Evolutionary conservation across 2,888 invertebrate species (phyloP).

Genomic region (Mallateleia sp.): DNA sequence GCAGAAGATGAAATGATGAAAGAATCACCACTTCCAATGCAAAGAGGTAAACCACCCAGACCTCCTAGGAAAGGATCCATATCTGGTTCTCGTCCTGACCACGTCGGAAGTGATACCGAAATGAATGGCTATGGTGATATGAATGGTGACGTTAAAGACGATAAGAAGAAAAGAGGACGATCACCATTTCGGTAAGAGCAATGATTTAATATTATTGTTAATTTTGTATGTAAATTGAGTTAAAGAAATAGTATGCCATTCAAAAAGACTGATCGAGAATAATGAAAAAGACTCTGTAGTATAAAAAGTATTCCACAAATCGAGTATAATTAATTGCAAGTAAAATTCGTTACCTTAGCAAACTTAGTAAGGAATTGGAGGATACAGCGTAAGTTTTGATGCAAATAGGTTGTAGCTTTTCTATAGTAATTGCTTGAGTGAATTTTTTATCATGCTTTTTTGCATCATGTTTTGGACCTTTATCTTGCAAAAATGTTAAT

Average conservation of each 20-base stretch:
- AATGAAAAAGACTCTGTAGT: not conserved
- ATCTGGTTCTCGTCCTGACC: conserved; percentile 90
- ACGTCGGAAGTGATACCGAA: conserved; percentile 94
- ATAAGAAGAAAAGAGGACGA: conserved; percentile 95
- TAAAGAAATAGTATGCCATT: not conserved
- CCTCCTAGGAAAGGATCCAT: conserved; percentile 94
- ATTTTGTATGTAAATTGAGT: not conserved
- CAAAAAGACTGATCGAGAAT: not conserved
- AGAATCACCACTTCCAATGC: conserved; percentile 89
- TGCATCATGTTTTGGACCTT: conserved; percentile 5
- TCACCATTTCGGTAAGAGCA: conserved; percentile 95
- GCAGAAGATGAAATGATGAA: conserved; percentile 93
- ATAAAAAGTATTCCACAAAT: conserved; percentile 20
- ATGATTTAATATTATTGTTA: not conserved
- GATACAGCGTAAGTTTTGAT: conserved; percentile 86
- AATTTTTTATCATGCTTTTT: conserved; percentile 22
- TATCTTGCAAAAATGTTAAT: conserved; percentile 22
- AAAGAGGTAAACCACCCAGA: conserved; percentile 91
- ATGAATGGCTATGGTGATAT: conserved; percentile 93
- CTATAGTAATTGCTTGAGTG: conserved; percentile 46
- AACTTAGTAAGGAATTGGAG: conserved; percentile 88
- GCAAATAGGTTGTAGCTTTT: conserved; percentile 38
- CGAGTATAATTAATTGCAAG: conserved; percentile 57
- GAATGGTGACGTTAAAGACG: conserved; percentile 92
- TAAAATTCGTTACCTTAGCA: conserved; percentile 82